A percentile compares a stretch with the other conserved stretches of the same genome.
These are phyloP conservation scores for Drosophila maculinotata DNA, from an alignment of 2,888 invertebrate species.

Conservation along the genomic window DNA sequence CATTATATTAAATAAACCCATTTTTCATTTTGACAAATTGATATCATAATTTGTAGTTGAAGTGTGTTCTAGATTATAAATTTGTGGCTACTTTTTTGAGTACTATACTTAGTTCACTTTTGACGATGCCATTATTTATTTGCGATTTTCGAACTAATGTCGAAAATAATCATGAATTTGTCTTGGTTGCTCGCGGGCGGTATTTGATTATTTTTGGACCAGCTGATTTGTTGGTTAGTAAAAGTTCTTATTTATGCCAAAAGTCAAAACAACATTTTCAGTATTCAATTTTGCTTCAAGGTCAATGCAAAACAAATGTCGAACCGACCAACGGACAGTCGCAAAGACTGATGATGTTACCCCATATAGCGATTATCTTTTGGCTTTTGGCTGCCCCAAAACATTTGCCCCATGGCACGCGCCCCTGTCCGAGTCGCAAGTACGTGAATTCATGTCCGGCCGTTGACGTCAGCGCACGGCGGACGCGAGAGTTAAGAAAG, in stretches of 20 bases:
- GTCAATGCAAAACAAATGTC: conserved; percentile 36
- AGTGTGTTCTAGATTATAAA: conserved; percentile 1
- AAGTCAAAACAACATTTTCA: conserved; percentile 42
- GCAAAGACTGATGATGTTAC: conserved; percentile 18
- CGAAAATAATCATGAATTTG: conserved; percentile 30
- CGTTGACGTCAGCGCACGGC: conserved; percentile 54
- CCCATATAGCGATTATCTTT: conserved; percentile 20
- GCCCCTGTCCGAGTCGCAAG: conserved; percentile 30
- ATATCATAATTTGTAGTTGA: conserved; percentile 5
- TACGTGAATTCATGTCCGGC: conserved; percentile 30
- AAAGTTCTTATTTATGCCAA: conserved; percentile 54
- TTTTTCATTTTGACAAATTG: conserved; percentile 21
- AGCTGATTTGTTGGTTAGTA: conserved; percentile 38
- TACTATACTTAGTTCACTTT: conserved; percentile 13
- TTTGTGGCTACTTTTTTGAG: conserved; percentile 15
- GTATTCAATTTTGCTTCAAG: conserved; percentile 45
- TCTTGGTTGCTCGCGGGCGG: conserved; percentile 14
- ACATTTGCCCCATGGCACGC: conserved; percentile 46
- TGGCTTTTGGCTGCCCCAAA: conserved; percentile 12
- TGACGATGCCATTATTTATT: conserved; percentile 44
- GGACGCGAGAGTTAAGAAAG: conserved; percentile 34
- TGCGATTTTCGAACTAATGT: conserved; percentile 28
- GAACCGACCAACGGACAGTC: conserved; percentile 28
- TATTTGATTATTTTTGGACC: conserved; percentile 41
- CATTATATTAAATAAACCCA: too few relatives aligned